These are phyloP conservation scores for Dermatemys mawii DNA, from an alignment of 2,113 vertebrate species.

Conservation along the genomic window DNA sequence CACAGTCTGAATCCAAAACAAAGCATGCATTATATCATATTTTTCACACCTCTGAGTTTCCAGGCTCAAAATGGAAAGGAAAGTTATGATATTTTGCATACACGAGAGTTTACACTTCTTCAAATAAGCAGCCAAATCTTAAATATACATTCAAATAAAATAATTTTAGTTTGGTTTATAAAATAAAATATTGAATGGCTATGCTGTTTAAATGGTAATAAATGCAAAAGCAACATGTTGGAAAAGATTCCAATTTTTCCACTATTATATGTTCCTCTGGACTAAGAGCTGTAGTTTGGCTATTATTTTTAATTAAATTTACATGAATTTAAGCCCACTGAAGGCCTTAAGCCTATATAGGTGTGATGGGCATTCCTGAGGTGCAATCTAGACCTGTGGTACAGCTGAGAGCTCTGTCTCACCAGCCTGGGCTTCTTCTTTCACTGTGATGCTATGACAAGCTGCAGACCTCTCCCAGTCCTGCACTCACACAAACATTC, in stretches of 20 bases:
- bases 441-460: too few species aligned
- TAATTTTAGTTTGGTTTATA: neutral
- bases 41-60: neutral
- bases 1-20: neutral
- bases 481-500: too few species aligned
- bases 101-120: neutral
- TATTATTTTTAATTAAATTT: slow-evolving; percentile 42
- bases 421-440: too few species aligned
- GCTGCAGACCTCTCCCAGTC: too few species aligned
- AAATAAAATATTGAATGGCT: slow-evolving; percentile 18
- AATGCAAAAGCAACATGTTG: neutral
- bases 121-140: neutral
- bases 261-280: neutral
- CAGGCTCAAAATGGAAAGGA: neutral
- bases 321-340: neutral
- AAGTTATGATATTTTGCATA: neutral
- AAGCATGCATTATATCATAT: neutral
- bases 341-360: neutral
- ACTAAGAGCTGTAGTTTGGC: neutral
- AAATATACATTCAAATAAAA: slow-evolving; percentile 19
- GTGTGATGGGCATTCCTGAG: too few species aligned
- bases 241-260: neutral
- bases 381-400: too few species aligned
- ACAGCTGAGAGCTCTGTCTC: too few species aligned
- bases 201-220: slow-evolving; percentile 34